These are phyloP conservation scores for Sinopyrophorus schimmeli DNA, from an alignment of 2,888 invertebrate genomes.

Conservation along the genomic window DNA sequence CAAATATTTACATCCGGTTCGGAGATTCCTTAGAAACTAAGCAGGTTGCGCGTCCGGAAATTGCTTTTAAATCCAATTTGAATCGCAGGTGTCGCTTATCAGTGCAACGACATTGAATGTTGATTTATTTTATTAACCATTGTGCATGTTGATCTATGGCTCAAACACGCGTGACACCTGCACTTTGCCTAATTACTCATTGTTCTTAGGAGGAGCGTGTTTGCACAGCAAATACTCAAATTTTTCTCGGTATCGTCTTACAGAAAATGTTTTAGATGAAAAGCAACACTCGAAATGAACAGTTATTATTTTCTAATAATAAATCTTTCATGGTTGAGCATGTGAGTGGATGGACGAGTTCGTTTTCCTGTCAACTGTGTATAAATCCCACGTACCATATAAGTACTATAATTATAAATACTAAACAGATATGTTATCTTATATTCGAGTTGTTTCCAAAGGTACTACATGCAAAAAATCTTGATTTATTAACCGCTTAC, in stretches of 20 bases:
- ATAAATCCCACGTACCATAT: constrained; percentile 15
- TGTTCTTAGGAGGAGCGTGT: too few species aligned
- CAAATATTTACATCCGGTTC: too few species aligned
- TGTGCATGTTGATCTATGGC: constrained; percentile 31
- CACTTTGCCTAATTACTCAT: constrained; percentile 26
- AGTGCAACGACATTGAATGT: constrained; percentile 15
- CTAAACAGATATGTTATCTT: constrained; percentile 10
- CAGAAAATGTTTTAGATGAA: too few species aligned
- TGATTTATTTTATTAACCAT: constrained; percentile 31
- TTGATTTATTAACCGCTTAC: constrained; percentile 6
- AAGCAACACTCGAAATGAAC: background rate
- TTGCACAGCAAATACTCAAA: too few species aligned
- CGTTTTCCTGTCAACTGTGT: constrained; percentile 10
- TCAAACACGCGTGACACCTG: constrained; percentile 32
- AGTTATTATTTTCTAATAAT: constrained; percentile 3
- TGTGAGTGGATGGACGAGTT: constrained; percentile 10
- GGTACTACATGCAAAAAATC: constrained; percentile 6
- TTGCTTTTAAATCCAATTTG: constrained; percentile 5
- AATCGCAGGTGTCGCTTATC: constrained; percentile 27
- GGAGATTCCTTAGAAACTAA: too few species aligned
- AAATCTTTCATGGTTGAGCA: constrained; percentile 1
- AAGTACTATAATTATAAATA: constrained; percentile 13
- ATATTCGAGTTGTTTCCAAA: constrained; percentile 8
- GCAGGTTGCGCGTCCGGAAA: too few species aligned
- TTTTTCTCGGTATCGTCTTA: too few species aligned